Base-by-base conservation (phyloP, 2,888 invertebrate genomes). In the Nephrotoma appendiculata region DNA sequence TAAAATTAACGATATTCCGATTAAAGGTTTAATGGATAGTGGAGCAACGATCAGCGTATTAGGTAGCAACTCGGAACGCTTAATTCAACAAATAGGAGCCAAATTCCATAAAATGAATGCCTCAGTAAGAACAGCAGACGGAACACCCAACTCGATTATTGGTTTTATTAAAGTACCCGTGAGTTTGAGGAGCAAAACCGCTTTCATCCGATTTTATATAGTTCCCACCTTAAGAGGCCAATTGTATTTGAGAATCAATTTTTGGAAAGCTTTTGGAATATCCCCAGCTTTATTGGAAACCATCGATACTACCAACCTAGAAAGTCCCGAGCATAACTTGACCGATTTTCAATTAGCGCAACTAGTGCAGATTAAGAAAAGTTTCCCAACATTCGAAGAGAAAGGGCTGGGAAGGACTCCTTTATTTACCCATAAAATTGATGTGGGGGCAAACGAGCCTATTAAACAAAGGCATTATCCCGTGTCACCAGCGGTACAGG, bases 401-500 rank as follows among this genome's bases (percentile, higher is more conserved):
- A 41, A 41, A 41, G 19, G 83, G 57, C 57, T 19, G 19, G 19
- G 19, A 19, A 19, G 19, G 19, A 57, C 57, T 6, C 57, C 6
- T 12, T 83, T 83, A 1, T 31, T 87, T 7, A 87, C 87, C 41
- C 88, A 88, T 48, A 83, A 41, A 0, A 88, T 88, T 11, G 88
- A 88, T 86, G 85, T 88, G 87, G 87, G 88, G 7, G 87, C 87
- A 12, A 86, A 87, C 6, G 41, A 42, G 5, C 88, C 88, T 2
- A 86, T 88, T 19, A 88, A 88, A 57, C 87, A 88, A 45, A 86
- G 88, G 1, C 87, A 88, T 83, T 89, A 88, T 86, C 88, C 88
- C 0, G 87, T 89, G 5, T 88, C 88, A 5, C 88, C 88, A 7
- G 87, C 87, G 3, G 86, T 88, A 7, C 88, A 89, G 57, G 87